Evolutionary conservation across 2,113 vertebrate species (phyloP), one percentile per base, ranked within the genome.

Genomic region (Sinocyclocheilus rhinocerous): DNA sequence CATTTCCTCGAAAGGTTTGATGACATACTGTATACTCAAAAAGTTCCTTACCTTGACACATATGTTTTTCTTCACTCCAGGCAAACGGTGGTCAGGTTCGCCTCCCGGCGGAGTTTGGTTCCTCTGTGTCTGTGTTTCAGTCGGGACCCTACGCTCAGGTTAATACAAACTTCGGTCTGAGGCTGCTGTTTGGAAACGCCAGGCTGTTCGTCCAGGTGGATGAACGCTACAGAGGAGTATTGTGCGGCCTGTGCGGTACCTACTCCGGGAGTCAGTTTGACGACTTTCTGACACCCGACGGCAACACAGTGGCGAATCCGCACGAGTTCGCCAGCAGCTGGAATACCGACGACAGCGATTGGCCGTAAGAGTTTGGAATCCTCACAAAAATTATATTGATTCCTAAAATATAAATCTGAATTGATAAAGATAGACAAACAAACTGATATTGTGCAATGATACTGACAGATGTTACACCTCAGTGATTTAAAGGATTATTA

Each of bases 241-340:
- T 95, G 63, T 95, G 95, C 8, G 95, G 95, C 33, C 87, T 96
- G 24, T 96, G 95, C 55, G 95, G 95, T 24, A 95, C 93, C 33
- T 96, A 94, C 87, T 95, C 95, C 18, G 90, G 85, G 57, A 84
- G 88, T 73, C 95, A 94, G 76, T 90, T 87, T 0, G 95, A 96
- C 83, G 95, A 96, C 84, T 95, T 96, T 12, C 3, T 92, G 52
- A 92, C 82, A 36, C 93, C 95, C 3, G 93, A 88, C 15, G 95
- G 95, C 6, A 89, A 84, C 82, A 86, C 90, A 22, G 89, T 90
- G 2, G 87, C 86, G 3, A 87, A 81, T 11, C 6, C 88, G 2
- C 93, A 94, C 26, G 90, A 93, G 26, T 96, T 96, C 89, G 95
- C 90, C 26, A 92, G 93, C 86, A 96, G 95, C 91, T 96, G 95